These are phyloP conservation scores for Typhlomys cinereus DNA, from an alignment of 2,113 vertebrate species.

Conservation along the genomic window DNA sequence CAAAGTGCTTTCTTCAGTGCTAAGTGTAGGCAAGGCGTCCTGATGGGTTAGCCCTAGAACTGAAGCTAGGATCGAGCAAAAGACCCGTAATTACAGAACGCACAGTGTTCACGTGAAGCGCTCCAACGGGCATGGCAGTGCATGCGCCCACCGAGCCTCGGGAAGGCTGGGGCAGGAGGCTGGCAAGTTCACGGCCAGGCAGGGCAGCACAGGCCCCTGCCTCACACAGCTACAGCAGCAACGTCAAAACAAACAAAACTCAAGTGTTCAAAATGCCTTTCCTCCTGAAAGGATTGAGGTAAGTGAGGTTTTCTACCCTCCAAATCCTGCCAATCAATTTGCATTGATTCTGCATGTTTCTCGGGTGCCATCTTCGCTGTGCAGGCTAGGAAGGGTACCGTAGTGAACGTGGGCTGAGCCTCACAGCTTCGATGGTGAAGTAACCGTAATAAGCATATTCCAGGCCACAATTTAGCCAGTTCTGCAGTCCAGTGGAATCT, in stretches of 20 bases:
- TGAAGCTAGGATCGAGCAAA: conserved; percentile 20
- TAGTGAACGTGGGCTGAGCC: neutral
- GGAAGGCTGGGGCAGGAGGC: neutral
- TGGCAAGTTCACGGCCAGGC: neutral
- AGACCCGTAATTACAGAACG: neutral
- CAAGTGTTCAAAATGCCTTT: neutral
- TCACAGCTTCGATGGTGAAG: neutral
- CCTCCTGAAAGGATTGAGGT: neutral
- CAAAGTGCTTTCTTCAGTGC: neutral
- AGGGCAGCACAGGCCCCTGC: neutral
- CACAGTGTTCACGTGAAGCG: neutral
- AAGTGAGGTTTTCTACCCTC: neutral
- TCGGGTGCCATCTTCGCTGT: neutral
- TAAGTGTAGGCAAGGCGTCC: neutral
- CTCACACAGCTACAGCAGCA: neutral
- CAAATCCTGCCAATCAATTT: neutral
- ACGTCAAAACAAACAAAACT: neutral
- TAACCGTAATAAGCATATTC: neutral
- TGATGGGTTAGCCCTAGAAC: neutral
- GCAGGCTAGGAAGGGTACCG: neutral
- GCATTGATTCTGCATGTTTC: neutral
- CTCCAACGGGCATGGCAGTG: neutral
- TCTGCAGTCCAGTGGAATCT: neutral
- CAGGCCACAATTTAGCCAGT: neutral
- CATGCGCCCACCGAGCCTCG: neutral